Percentiles rank a stretch among this genome's conserved stretches.
Evolutionary conservation across 2,113 vertebrate species (phyloP).

Genomic region (Trichechus manatus): DNA sequence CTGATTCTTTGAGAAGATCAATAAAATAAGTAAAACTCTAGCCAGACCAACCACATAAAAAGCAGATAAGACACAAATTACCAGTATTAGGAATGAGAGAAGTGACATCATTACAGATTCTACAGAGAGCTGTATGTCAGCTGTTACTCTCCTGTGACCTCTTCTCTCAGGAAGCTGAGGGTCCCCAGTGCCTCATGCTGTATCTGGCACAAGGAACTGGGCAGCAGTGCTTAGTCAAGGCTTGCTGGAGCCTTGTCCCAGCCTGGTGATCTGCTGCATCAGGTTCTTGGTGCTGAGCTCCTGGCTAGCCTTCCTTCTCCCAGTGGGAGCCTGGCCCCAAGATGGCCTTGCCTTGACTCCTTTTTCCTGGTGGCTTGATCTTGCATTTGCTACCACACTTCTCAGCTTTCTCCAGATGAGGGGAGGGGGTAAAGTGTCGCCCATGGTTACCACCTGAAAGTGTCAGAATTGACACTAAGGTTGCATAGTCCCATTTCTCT

Average conservation of each 20-base stretch:
- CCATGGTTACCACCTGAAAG: not conserved
- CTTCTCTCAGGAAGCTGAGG: not conserved
- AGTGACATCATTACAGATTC: not conserved
- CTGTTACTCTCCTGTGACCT: not conserved
- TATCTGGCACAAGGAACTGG: not conserved
- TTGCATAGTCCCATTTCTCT: not conserved
- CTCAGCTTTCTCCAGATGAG: not conserved
- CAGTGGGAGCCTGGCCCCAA: not conserved
- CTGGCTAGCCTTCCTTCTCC: not conserved
- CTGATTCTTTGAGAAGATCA: not conserved
- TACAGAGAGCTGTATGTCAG: not conserved
- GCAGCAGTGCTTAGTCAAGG: not conserved
- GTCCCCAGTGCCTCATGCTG: too few relatives aligned
- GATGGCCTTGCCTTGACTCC: not conserved
- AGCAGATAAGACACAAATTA: not conserved
- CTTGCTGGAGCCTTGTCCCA: not conserved
- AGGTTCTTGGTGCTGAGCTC: not conserved
- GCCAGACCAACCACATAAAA: not conserved
- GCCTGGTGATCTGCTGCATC: not conserved
- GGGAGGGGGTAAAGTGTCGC: not conserved
- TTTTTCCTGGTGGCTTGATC: not conserved
- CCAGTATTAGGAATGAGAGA: not conserved
- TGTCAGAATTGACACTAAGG: not conserved
- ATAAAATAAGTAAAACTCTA: not conserved
- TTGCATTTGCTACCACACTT: not conserved